Base-by-base conservation (phyloP, 2,888 invertebrate species). In the Dichetophora obliterata region DNA sequence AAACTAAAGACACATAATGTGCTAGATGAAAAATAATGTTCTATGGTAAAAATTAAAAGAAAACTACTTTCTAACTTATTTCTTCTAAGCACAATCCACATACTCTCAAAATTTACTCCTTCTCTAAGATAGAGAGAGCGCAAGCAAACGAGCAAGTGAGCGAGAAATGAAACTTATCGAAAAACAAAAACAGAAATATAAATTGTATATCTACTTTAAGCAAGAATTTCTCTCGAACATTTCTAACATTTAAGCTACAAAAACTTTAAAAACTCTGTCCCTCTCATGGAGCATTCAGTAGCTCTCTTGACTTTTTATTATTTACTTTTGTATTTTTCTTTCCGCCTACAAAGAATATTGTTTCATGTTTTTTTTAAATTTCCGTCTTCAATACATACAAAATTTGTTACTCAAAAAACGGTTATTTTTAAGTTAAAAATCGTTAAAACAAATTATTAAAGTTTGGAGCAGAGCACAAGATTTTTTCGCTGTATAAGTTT, bases 1-100 rank as follows among this genome's bases (percentile, higher is more conserved):
- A 50, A 48, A 78, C 48, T 78, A 78, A 79, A 75, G 72, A 66
- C 59, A 77, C 59, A 73, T n/a, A 65, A 50, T 66, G 78, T 70
- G 73, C 76, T 78, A 74, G 76, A 57, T 65, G 54, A 76, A 54
- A 63, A 50, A 63, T 72, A 61, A 72, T 75, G 54, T 66, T 71
- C 69, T 68, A 54, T 75, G 63, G 37, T 75, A 68, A 78, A 70
- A 37, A 48, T 34, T 43, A 34, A 31, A 24, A 65, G 52, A 37
- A 70, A 57, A 57, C 16, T 68, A 72, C 22, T 37, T 34, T 11
- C 34, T 57, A 31, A 34, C 34, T 57, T 19, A 34, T 68, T 52
- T 65, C 43, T 70, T 37, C 50, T 71, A 71, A 71, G 76, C 74
- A 77, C 77, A 74, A 77, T 70, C 54, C 70, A 73, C 31, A 57